Base-by-base conservation (phyloP, 2,113 vertebrate genomes). In the Lucifuga dentata region DNA sequence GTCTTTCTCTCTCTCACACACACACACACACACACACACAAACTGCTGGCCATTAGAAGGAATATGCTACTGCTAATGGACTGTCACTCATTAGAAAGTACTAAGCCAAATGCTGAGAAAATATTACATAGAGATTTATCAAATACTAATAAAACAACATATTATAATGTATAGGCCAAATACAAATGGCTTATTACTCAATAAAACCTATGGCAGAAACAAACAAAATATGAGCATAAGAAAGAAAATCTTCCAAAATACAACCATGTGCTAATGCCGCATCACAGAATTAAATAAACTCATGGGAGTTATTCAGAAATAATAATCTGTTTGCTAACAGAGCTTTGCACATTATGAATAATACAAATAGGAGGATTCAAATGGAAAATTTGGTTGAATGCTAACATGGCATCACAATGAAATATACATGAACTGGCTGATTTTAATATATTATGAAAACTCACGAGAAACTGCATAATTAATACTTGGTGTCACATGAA, bases 1-100 rank as follows among this genome's bases (percentile, higher is more conserved):
- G n/a, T n/a, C n/a, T n/a, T n/a, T n/a, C n/a, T n/a, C n/a, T n/a
- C n/a, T n/a, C n/a, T n/a, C n/a, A n/a, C n/a, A n/a, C n/a, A n/a
- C n/a, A n/a, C n/a, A n/a, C n/a, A n/a, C n/a, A n/a, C n/a, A n/a
- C n/a, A n/a, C n/a, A n/a, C n/a, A n/a, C n/a, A n/a, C 40, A 56
- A 52, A 66, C 41, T 50, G 32, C 53, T 67, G 64, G 21, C 78
- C 71, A 86, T 84, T 84, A 71, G 63, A 19, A 59, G 20, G 33
- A 78, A 76, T 33, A 68, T 38, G 26, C 39, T 40, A 62, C 65
- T 39, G 64, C 64, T 82, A 88, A 85, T 86, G 71, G 73, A 66
- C 59, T 80, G 68, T 57, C 66, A 66, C 45, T 68, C 71, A 68
- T 68, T 73, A n/a, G 49, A 76, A 78, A 81, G 44, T 38, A 51